Conservation (phyloP, 2,113 vertebrate genomes). For the Ptilonorhynchus violaceus region DNA sequence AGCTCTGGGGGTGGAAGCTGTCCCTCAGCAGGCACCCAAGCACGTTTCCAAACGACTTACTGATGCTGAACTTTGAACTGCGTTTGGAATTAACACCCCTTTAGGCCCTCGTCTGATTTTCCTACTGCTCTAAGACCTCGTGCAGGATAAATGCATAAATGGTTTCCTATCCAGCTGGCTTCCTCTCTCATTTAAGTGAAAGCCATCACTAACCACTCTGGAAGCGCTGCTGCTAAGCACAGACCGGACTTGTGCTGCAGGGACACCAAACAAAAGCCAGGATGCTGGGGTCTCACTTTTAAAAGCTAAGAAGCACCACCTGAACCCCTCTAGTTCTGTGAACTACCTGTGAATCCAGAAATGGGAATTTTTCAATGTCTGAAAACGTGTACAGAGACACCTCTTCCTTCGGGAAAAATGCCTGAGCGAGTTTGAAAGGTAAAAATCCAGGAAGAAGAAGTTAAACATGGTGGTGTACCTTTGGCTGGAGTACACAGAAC, state of each 20-base stretch:
- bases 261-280: background rate
- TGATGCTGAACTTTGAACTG: background rate
- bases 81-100: background rate
- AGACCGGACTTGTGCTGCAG: background rate
- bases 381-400: background rate
- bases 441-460: background rate
- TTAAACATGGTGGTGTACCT: background rate
- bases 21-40: background rate
- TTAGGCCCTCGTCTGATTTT: background rate
- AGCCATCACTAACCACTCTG: background rate
- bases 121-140: background rate
- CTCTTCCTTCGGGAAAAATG: background rate
- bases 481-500: background rate
- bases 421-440: background rate
- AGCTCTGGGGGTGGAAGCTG: background rate
- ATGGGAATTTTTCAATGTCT: background rate
- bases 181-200: background rate
- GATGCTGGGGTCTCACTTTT: background rate
- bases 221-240: background rate
- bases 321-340: background rate
- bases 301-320: background rate
- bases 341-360: background rate
- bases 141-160: background rate
- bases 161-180: background rate
- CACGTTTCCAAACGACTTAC: background rate